Evolutionary conservation across 2,888 invertebrate genomes (phyloP), one percentile per base, ranked within the genome.

Genomic region (Oxystoma pomonae): DNA sequence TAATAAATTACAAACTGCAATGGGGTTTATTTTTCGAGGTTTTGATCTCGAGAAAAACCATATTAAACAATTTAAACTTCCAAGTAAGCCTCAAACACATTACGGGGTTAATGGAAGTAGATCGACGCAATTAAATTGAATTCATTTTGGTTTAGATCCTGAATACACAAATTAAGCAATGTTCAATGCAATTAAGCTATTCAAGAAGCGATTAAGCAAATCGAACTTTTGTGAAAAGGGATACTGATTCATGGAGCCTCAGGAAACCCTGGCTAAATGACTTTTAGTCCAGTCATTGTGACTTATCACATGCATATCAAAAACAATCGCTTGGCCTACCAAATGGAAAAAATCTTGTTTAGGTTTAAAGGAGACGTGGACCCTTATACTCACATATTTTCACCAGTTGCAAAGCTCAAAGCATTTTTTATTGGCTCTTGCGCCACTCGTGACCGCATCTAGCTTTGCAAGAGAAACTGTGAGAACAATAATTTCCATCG

Each of bases 141-240:
- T 64, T 66, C 64, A 64, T 66, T 66, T 66, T 60, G 57, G 66
- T 59, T 64, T 3, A 55, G 64, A 64, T 61, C 57, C 60, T 64
- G 64, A 66, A 66, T 62, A 62, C 60, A 66, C 66, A 66, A 66
- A 66, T 66, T 66, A 64, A 64, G 64, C 66, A 66, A 64, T 64
- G 62, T 62, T 66, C 64, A 60, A 50, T 57, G 64, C 59, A 66
- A 66, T 66, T 64, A 61, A 62, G 62, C 66, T 55, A 66, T 66
- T 66, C 60, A 62, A 60, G 60, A 35, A 59, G 52, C 64, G 62
- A 66, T 66, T 66, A 66, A 52, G 64, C 61, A 64, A 66, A 66
- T 66, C 57, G 62, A 58, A 50, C 55, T 64, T 61, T 58, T 35
- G 60, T 55, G 50, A 64, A 61, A 61, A 64, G 61, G 57, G 59